Percentiles rank a stretch among this genome's conserved stretches.
These are phyloP conservation scores for Drosophila anceps DNA, from an alignment of 2,888 invertebrate genomes.

Conservation along the genomic window DNA sequence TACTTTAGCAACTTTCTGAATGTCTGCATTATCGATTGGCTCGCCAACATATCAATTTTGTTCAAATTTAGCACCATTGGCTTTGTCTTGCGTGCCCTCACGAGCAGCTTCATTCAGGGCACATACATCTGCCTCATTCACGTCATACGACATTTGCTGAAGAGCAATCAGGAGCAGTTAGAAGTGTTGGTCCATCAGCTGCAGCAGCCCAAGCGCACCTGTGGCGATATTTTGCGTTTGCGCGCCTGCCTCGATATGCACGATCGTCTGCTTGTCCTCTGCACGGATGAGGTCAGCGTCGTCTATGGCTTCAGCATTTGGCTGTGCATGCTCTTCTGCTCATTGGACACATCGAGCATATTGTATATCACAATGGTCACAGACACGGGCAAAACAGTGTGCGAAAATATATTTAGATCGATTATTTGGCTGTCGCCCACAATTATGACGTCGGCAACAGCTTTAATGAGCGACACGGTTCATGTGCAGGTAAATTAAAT, in stretches of 20 bases:
- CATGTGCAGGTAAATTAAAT: slow-evolving; percentile 57
- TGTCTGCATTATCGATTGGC: slow-evolving; percentile 38
- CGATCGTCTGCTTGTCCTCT: slow-evolving; percentile 66
- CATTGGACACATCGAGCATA: slow-evolving; percentile 60
- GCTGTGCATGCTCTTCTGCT: slow-evolving; percentile 56
- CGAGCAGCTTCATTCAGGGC: slow-evolving; percentile 59
- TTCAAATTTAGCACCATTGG: slow-evolving; percentile 51
- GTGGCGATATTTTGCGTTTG: slow-evolving; percentile 37
- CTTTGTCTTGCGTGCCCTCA: slow-evolving; percentile 57
- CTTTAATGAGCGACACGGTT: slow-evolving; percentile 62
- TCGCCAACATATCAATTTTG: slow-evolving; percentile 24
- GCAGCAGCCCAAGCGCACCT: slow-evolving; percentile 28
- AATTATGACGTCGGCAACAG: slow-evolving; percentile 50
- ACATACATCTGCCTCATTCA: slow-evolving; percentile 62
- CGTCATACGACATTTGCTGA: slow-evolving; percentile 47
- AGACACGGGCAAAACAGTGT: neutral
- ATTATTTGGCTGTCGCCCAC: slow-evolving; percentile 66
- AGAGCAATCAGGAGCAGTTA: slow-evolving; percentile 50
- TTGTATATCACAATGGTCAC: slow-evolving; percentile 54
- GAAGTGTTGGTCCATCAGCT: slow-evolving; percentile 31
- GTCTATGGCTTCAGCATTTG: slow-evolving; percentile 72
- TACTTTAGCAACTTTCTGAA: slow-evolving; percentile 54
- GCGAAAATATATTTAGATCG: slow-evolving; percentile 11
- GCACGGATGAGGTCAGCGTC: slow-evolving; percentile 66
- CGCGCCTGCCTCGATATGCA: slow-evolving; percentile 62